Evolutionary conservation across 2,888 invertebrate genomes (phyloP).

Genomic region (Chironomus riparius): DNA sequence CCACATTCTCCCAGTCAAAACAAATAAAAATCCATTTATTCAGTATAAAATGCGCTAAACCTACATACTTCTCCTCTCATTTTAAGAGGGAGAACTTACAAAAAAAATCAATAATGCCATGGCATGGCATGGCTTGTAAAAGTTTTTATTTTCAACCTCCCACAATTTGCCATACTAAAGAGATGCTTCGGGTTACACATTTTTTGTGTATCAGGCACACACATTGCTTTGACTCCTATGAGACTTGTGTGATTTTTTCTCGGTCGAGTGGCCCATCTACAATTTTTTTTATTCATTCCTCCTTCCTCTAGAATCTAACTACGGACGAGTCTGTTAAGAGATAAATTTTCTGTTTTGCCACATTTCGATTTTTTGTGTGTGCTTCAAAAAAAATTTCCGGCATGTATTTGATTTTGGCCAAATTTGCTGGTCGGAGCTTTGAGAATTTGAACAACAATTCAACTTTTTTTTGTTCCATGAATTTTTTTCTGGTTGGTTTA

Average conservation of each 20-base stretch:
- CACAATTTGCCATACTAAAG: neutral
- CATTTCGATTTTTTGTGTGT: neutral
- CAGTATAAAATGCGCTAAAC: too few relatives aligned
- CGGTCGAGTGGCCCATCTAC: neutral
- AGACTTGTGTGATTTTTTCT: neutral
- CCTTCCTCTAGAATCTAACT: neutral
- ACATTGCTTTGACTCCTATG: neutral
- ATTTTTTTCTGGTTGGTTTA: too few relatives aligned
- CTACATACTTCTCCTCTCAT: neutral
- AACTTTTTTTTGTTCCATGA: too few relatives aligned
- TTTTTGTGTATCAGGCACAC: neutral
- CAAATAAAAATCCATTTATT: too few relatives aligned
- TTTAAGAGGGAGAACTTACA: too few relatives aligned
- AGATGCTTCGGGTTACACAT: constrained; percentile 10
- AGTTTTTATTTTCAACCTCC: neutral
- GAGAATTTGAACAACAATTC: too few relatives aligned
- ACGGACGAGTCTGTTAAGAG: too few relatives aligned
- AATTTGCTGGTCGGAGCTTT: too few relatives aligned
- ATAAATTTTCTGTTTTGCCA: too few relatives aligned
- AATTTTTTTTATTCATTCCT: neutral
- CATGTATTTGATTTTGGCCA: too few relatives aligned
- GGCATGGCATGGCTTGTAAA: neutral
- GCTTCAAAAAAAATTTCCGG: neutral
- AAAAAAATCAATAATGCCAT: neutral
- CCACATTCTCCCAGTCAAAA: too few relatives aligned